Percentiles rank a stretch among this genome's conserved stretches.
Conservation (phyloP, 2,797 vertebrate species). For the Poeciliopsis turneri region DNA sequence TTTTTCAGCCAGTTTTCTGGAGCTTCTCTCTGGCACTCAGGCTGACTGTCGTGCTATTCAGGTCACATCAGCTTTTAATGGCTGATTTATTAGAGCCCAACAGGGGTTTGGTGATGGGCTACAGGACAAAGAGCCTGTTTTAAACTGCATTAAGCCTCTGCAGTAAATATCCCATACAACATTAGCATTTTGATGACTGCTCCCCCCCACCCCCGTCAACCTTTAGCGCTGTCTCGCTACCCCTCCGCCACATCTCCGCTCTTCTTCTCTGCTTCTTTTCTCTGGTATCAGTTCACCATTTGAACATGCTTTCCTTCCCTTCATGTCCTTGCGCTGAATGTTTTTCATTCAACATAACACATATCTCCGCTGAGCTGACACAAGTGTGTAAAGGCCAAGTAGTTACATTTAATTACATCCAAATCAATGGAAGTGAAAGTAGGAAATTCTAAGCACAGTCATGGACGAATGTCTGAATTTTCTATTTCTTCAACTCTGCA, state of each 20-base stretch:
- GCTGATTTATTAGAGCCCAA: slow-evolving; percentile 78
- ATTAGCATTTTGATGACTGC: slow-evolving; percentile 82
- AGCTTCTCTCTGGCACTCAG: slow-evolving; percentile 46
- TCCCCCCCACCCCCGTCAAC: slow-evolving; percentile 51
- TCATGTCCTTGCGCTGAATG: neutral
- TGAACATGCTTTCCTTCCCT: slow-evolving; percentile 8
- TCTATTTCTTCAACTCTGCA: slow-evolving; percentile 18
- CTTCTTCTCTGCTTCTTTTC: slow-evolving; percentile 37
- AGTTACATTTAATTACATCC: slow-evolving; percentile 68
- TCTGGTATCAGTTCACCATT: slow-evolving; percentile 48
- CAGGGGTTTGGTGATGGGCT: slow-evolving; percentile 70
- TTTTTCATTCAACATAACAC: slow-evolving; percentile 17
- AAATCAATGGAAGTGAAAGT: slow-evolving; percentile 54
- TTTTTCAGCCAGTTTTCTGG: slow-evolving; percentile 68
- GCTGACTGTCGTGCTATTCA: slow-evolving; percentile 67
- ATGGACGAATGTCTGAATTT: slow-evolving; percentile 14
- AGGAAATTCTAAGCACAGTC: slow-evolving; percentile 25
- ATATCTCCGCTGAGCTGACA: slow-evolving; percentile 4
- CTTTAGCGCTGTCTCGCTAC: slow-evolving; percentile 46
- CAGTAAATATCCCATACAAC: slow-evolving; percentile 78
- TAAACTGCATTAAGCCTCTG: slow-evolving; percentile 80
- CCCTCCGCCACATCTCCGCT: slow-evolving; percentile 28
- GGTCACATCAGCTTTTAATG: slow-evolving; percentile 83
- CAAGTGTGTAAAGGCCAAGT: slow-evolving; percentile 36
- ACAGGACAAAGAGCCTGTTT: slow-evolving; percentile 79